Base-by-base conservation (phyloP, 1,140 invertebrate genomes). In the Ephestia elutella region DNA sequence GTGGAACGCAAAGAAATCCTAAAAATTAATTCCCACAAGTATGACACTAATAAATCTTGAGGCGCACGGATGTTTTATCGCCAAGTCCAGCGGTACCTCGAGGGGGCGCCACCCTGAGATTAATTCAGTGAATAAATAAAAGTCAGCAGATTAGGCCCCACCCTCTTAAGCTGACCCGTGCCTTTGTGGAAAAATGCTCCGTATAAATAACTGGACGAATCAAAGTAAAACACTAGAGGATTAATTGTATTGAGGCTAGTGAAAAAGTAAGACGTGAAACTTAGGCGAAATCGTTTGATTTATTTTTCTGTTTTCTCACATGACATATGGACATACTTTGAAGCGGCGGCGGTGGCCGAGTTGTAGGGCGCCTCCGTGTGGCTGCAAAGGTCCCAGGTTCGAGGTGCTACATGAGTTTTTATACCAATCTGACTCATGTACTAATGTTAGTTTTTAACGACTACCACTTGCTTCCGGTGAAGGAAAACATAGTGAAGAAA, bases 71-170 rank as follows among this genome's bases (percentile, higher is more conserved):
- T 67, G 54, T 68, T 75, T 78, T 78, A 73, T 78, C 73, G 61
- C 68, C 53, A 48, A 62, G 68, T 67, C 65, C 71, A 70, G 72
- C 72, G 63, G 73, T 78, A 76, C 74, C 68, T 55, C 20, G 13
- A 53, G 21, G 20, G 50, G 50, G 67, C 63, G 65, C 67, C 69
- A 61, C 56, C 68, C 63, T 63, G 75, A 88, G 85, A 88, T 86
- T 88, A 88, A 88, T 86, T 86, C 85, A 84, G 79, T 84, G 85
- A 88, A 88, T 88, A 88, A 88, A 88, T 86, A 88, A 88, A 86
- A 86, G 85, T 87, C 85, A 86, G 85, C 83, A 83, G 85, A 87
- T 87, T 87, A 87, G 81, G 80, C 78, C 83, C 80, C 80, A 82
- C 85, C 85, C 85, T 87, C 85, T 80, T 80, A 82, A 85, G 81